A percentile compares a stretch with the other conserved stretches of the same genome.
Conservation (phyloP, 2,113 vertebrate species). For the Engystomops pustulosus region DNA sequence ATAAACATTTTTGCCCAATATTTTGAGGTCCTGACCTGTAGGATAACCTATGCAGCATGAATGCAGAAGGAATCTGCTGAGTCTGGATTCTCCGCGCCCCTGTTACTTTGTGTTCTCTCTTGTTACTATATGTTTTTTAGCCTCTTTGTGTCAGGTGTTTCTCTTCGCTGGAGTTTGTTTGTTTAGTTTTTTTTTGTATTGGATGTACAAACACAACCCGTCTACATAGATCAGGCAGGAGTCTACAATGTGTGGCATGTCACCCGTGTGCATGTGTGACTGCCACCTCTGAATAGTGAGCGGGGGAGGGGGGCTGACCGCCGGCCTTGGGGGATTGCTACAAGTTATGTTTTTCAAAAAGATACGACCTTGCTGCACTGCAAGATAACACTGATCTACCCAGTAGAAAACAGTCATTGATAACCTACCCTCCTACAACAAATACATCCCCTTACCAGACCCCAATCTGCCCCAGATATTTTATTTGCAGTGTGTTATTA, state of each 20-base stretch:
- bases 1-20: too few relatives aligned
- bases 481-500: too few relatives aligned
- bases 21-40: neutral
- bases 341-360: constrained; percentile 21
- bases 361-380: constrained; percentile 35
- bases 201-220: neutral
- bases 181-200: neutral
- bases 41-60: neutral
- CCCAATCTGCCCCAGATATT: too few relatives aligned
- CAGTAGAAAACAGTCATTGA: neutral
- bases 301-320: neutral
- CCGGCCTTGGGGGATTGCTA: constrained; percentile 3
- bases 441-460: too few relatives aligned
- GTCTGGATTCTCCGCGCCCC: neutral
- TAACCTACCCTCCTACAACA: too few relatives aligned
- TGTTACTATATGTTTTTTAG: neutral
- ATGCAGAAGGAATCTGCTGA: constrained; percentile 10
- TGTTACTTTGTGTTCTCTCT: neutral
- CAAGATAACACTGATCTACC: neutral
- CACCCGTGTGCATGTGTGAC: neutral
- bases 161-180: neutral
- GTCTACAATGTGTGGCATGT: neutral
- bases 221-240: neutral
- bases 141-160: neutral
- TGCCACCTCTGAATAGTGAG: neutral